These are phyloP conservation scores for Brachypalpus laphriformis DNA, from an alignment of 2,888 invertebrate species.

Conservation along the genomic window DNA sequence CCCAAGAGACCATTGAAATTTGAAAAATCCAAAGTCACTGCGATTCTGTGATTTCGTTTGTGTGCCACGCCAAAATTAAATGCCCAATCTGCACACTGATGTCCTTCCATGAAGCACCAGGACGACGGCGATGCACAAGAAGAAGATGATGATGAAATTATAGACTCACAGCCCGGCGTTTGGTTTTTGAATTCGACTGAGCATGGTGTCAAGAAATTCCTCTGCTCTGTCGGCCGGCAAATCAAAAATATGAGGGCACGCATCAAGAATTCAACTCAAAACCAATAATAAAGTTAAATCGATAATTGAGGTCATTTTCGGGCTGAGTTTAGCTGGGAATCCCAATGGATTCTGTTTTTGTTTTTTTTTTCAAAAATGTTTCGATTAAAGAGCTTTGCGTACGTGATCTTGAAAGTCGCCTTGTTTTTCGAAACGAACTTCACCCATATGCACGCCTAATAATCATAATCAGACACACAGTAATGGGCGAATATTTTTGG, in stretches of 20 bases:
- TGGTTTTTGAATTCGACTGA: neutral
- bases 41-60: constrained; percentile 63
- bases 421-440: constrained; percentile 20
- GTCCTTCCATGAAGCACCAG: constrained; percentile 47
- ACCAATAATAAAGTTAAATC: constrained; percentile 83
- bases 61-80: constrained; percentile 38
- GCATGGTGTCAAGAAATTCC: constrained; percentile 66
- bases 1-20: constrained; percentile 13
- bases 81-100: constrained; percentile 47
- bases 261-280: constrained; percentile 76
- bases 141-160: constrained; percentile 52
- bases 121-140: neutral
- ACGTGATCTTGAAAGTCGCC: constrained; percentile 49
- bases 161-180: constrained; percentile 43
- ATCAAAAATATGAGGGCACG: constrained; percentile 5
- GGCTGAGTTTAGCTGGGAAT: constrained; percentile 58
- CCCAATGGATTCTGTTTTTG: neutral
- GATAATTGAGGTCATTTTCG: constrained; percentile 82
- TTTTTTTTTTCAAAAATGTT: constrained; percentile 24
- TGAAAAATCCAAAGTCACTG: constrained; percentile 70
- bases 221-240: neutral
- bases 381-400: constrained; percentile 60
- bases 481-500: constrained; percentile 67
- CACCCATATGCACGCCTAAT: constrained; percentile 61
- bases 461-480: constrained; percentile 68